These are phyloP conservation scores for Acipenser ruthenus DNA, from an alignment of 2,797 vertebrate genomes.

Conservation along the genomic window DNA sequence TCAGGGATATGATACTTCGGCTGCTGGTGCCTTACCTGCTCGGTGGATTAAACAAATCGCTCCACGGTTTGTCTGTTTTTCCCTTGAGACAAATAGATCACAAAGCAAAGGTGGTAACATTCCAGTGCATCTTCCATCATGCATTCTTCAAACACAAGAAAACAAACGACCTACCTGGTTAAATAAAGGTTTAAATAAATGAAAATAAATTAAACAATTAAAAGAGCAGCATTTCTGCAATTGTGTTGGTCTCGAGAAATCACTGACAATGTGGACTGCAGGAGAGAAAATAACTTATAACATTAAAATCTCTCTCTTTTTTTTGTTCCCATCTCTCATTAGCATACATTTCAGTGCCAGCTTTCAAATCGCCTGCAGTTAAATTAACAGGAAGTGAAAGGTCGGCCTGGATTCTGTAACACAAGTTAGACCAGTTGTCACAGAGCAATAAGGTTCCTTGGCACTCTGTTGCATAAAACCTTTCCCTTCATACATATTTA, in stretches of 20 bases:
- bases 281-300: constrained; percentile 30
- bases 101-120: no score
- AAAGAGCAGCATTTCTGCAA: not conserved
- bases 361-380: constrained; percentile 48
- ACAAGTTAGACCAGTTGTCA: constrained; percentile 38
- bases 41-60: no score
- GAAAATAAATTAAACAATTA: not conserved
- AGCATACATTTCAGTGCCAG: constrained; percentile 48
- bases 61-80: no score
- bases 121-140: no score
- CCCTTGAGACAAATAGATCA: no score
- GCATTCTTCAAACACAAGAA: no score
- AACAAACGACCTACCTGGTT: no score
- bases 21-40: no score
- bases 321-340: constrained; percentile 42
- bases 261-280: constrained; percentile 25
- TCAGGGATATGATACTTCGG: no score
- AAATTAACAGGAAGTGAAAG: constrained; percentile 55
- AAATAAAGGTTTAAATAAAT: no score
- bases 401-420: constrained; percentile 53
- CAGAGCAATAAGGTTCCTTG: no score
- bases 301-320: constrained; percentile 28
- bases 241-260: constrained; percentile 24
- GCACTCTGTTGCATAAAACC: no score
- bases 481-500: constrained; percentile 4